phyloP scores from a whole-genome alignment of 2,113 vertebrate species.

The Pampusana beccarii region DNA sequence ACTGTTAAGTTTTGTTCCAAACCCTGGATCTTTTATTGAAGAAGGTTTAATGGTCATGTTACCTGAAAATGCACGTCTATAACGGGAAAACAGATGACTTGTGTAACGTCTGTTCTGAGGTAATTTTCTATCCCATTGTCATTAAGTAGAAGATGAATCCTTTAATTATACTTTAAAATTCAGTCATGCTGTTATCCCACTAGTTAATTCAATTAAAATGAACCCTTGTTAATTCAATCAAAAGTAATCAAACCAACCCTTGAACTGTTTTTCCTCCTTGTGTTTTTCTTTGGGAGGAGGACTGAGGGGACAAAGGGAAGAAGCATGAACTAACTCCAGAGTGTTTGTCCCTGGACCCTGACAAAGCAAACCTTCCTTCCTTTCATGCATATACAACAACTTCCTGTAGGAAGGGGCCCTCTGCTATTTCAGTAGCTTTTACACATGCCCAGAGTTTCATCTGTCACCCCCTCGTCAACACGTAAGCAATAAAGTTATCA shows the following conservation, averaged over 20 bases:
- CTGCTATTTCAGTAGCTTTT: not conserved
- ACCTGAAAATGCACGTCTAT: constrained; percentile 35
- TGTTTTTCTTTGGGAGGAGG: not conserved
- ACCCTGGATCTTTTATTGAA: not conserved
- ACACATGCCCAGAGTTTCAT: not conserved
- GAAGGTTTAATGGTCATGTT: not conserved
- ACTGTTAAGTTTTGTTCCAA: not conserved
- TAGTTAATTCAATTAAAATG: constrained; percentile 66
- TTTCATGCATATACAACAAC: not conserved
- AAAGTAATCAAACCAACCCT: constrained; percentile 53
- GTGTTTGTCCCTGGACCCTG: not conserved
- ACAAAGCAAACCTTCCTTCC: not conserved
- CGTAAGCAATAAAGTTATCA: not conserved
- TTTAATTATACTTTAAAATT: constrained; percentile 53
- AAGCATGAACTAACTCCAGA: not conserved
- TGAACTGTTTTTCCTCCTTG: constrained; percentile 21
- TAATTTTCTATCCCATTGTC: constrained; percentile 28
- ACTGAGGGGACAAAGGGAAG: not conserved
- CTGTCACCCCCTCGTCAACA: not conserved
- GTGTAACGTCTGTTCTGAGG: constrained; percentile 18
- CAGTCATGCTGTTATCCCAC: constrained; percentile 46
- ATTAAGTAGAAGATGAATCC: constrained; percentile 39
- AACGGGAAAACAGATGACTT: not conserved
- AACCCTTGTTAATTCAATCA: constrained; percentile 66
- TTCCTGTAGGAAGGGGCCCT: not conserved